Percentiles rank a stretch among this genome's conserved stretches.
These are phyloP conservation scores for Nomada flava DNA, from an alignment of 2,888 invertebrate genomes.

Conservation along the genomic window DNA sequence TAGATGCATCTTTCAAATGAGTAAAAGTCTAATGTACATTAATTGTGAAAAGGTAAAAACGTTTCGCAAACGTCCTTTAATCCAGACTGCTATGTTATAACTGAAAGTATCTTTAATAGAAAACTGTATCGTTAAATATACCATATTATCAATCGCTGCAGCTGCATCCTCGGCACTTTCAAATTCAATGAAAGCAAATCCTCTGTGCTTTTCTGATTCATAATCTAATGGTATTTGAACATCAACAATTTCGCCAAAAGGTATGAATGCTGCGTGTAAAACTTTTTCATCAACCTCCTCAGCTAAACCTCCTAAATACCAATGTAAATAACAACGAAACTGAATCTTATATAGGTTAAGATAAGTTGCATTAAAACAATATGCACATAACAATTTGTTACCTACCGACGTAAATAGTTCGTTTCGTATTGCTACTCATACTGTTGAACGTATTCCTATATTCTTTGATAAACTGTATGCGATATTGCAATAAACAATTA, in stretches of 20 bases:
- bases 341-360: conserved; percentile 6
- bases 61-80: too few species aligned
- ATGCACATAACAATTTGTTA: not conserved
- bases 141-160: conserved; percentile 99
- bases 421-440: conserved; percentile 89
- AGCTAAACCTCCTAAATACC: conserved; percentile 89
- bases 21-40: conserved; percentile 14
- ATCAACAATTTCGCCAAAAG: conserved; percentile 99
- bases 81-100: not conserved
- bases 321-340: conserved; percentile 18
- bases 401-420: conserved; percentile 92
- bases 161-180: conserved; percentile 99
- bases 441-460: conserved; percentile 37
- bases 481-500: conserved; percentile 40
- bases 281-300: conserved; percentile 99
- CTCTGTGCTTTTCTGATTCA: conserved; percentile 98
- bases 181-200: conserved; percentile 99
- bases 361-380: conserved; percentile 17
- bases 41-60: not conserved
- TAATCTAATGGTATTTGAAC: conserved; percentile 99
- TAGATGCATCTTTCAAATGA: not conserved
- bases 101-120: not conserved
- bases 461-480: not conserved
- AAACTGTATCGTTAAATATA: conserved; percentile 79
- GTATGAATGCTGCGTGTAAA: conserved; percentile 98